Evolutionary conservation across 2,888 invertebrate species (phyloP).

Genomic region (Noctua janthina): DNA sequence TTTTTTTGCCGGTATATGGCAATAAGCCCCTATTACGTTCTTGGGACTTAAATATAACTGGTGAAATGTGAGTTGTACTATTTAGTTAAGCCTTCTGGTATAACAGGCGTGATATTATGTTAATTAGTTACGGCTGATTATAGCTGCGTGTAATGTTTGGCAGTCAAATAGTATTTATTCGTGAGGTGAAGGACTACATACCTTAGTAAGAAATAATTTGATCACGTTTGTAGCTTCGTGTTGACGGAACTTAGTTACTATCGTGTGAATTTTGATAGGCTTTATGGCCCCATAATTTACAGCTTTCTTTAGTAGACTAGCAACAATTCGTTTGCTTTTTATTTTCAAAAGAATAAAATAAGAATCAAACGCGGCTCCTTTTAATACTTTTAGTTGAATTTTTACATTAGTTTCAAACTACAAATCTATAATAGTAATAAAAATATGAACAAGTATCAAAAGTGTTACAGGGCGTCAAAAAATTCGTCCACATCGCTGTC

Average conservation of each 20-base stretch:
- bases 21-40: background rate
- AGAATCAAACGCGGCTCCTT: too few species aligned
- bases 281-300: background rate
- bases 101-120: background rate
- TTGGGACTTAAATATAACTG: background rate
- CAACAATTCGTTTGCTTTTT: background rate
- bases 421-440: too few species aligned
- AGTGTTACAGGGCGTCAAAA: too few species aligned
- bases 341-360: too few species aligned
- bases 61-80: background rate
- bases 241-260: background rate
- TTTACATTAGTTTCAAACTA: too few species aligned
- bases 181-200: background rate
- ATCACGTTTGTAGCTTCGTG: background rate
- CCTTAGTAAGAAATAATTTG: background rate
- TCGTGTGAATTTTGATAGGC: background rate
- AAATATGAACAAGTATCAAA: too few species aligned
- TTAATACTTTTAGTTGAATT: too few species aligned
- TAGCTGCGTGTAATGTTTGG: background rate
- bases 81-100: background rate
- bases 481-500: too few species aligned
- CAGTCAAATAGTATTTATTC: background rate
- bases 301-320: background rate
- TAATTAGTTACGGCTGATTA: background rate
- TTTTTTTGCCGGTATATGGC: background rate